Base-by-base conservation (phyloP, 1,140 invertebrate genomes). In the Alviniconcha marisindica region DNA sequence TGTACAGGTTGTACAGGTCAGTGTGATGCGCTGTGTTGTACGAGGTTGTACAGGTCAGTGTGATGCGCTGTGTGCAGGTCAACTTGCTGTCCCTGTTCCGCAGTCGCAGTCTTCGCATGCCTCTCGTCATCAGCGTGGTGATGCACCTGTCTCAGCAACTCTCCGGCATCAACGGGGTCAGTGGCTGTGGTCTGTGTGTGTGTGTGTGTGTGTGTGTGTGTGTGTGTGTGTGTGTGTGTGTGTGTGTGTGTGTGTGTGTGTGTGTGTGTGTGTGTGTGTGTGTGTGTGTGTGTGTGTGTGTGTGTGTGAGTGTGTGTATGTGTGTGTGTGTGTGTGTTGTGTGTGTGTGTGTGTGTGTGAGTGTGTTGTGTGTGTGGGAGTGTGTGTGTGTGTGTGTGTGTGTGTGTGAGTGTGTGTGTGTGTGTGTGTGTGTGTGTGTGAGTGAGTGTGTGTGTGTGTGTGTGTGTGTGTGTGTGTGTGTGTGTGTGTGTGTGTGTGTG, bases 131-230 rank as follows among this genome's bases (percentile, higher is more conserved):
- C 85, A 95, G 96, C 2, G 93, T 97, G 4, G 95, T 97, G 84
- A 94, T 98, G 87, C 98, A 98, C 96, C 92, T 98, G 0, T 96
- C 96, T 0, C 97, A 98, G 91, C 97, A 98, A 91, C 93, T 98
- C 0, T 97, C 96, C 36, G 97, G 97, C 21, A 98, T 98, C 88
- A 97, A 97, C 90, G 97, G 96, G 18, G 56, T 60, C 7, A 28
- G 63, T 69, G 28, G 21, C 7, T 33, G 28, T 69, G 3, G 56
- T 60, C n/a, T 69, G 63, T 69, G 5, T 69, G 63, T 69, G 63
- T 69, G 63, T 69, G 63, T 69, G 63, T 69, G 2, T 69, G n/a
- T 69, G 63, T 69, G 63, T 36, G 63, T 69, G 63, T 69, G 63
- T 69, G 28, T 69, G 63, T 69, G 63, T 69, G 31, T 21, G 63